A percentile compares a stretch with the other conserved stretches of the same genome.
Conservation (phyloP, 2,888 invertebrate genomes). For the Tachystola acroxantha region DNA sequence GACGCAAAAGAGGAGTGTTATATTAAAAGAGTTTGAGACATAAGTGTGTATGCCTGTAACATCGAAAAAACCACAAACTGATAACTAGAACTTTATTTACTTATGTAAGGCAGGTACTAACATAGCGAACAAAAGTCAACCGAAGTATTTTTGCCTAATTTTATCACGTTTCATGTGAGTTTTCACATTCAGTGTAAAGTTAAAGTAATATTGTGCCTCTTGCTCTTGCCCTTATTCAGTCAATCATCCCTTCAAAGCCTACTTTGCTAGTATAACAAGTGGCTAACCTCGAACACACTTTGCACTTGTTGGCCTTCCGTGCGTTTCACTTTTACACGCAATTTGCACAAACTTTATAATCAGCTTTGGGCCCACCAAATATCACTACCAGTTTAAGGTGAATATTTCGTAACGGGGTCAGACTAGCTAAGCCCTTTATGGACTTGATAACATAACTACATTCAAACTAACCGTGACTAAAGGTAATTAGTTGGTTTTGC, state of each 20-base stretch:
- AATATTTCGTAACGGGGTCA: constrained; percentile 11
- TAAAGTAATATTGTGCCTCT: too few species aligned
- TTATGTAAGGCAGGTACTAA: too few species aligned
- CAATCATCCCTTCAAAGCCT: neutral
- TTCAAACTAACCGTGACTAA: neutral
- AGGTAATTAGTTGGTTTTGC: constrained; percentile 1
- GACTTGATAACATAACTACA: constrained; percentile 5
- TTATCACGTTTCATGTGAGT: too few species aligned
- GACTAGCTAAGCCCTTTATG: neutral
- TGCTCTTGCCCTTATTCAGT: neutral
- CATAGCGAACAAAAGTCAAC: too few species aligned
- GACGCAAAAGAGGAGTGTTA: too few species aligned
- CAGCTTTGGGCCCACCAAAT: neutral
- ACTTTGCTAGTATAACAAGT: neutral
- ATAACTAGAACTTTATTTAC: too few species aligned
- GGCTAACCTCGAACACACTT: neutral
- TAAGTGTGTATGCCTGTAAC: too few species aligned
- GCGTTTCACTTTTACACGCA: neutral
- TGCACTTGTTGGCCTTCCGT: neutral
- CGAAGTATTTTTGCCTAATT: too few species aligned
- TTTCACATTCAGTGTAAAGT: too few species aligned
- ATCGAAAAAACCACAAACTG: too few species aligned
- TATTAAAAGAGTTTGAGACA: too few species aligned
- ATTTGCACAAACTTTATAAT: constrained; percentile 1
- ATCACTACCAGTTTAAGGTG: constrained; percentile 3